Base-by-base conservation (phyloP, 2,888 invertebrate species). In the Patella ulyssiponensis region DNA sequence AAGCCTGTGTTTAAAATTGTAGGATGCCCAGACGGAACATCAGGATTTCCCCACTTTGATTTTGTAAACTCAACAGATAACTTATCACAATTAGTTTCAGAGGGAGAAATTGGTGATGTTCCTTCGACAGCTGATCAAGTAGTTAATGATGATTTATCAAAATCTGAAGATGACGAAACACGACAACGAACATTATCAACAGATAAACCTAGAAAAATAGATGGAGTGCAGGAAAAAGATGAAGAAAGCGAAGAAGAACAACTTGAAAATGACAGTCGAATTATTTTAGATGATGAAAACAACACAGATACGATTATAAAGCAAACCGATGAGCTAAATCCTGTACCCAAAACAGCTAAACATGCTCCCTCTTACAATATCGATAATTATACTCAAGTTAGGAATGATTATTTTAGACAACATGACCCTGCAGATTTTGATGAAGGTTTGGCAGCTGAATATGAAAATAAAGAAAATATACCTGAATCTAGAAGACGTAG, bases 381-480 rank as follows among this genome's bases (percentile, higher is more conserved):
- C 7, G 79, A 78, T 27, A 53, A 75, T 14, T 69, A 53, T 74
- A 64, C 51, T n/a, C 20, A 76, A 12, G 74, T 80, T 27, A 53
- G 73, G 2, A 71, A 77, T n/a, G 74, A 73, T 71, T 44, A 23
- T 9, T 70, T 69, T 9, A 27, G 20, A 17, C 23, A 27, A 54
- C 73, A 53, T 17, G 58, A 80, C n/a, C 44, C 79, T 56, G 83
- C 81, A 77, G 80, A 80, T 27, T 81, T 81, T 44, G 81, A 81
- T 72, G 81, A 83, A 64, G 73, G 80, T 27, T 83, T 81, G 77
- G 79, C 79, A 73, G 81, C 83, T 53, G 80, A 79, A 17, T 20
- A 64, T 15, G 64, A 64, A 20, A 64, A 64, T 64, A 64, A 64
- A 15, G 64, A 64, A 64, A 64, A 64, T 15, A 64, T 64, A 20